These are phyloP conservation scores for Alviniconcha strummeri DNA, from an alignment of 2,888 invertebrate genomes.

Conservation along the genomic window DNA sequence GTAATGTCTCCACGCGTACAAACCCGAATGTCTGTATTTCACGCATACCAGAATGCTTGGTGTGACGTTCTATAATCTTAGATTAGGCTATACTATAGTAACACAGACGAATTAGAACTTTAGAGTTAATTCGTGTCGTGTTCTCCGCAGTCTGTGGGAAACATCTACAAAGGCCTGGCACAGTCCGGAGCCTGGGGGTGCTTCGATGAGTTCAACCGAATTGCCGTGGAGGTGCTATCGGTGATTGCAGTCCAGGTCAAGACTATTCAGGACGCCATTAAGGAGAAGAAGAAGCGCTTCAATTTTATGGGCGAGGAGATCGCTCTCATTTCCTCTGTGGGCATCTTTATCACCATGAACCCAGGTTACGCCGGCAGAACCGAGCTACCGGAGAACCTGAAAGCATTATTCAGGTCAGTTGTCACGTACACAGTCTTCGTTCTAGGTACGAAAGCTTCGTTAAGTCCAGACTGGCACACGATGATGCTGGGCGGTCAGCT, in stretches of 20 bases:
- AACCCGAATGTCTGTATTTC: no score
- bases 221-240: constrained; percentile 96
- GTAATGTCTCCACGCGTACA: no score
- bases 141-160: constrained; percentile 87
- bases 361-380: constrained; percentile 95
- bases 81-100: no score
- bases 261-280: constrained; percentile 84
- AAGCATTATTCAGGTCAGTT: constrained; percentile 72
- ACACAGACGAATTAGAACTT: no score
- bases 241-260: constrained; percentile 94
- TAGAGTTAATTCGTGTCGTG: not conserved
- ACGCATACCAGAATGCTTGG: no score
- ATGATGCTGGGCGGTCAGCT: no score
- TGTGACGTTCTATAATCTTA: no score
- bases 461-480: no score
- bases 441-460: constrained; percentile 49
- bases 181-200: constrained; percentile 99
- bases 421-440: constrained; percentile 69
- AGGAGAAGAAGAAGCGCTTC: constrained; percentile 89
- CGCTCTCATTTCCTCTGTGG: constrained; percentile 87
- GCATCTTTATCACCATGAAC: constrained; percentile 98
- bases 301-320: constrained; percentile 97
- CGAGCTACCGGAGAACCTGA: constrained; percentile 74
- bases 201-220: constrained; percentile 97
- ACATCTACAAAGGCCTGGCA: constrained; percentile 96